Conservation (phyloP, 2,113 vertebrate genomes). For the Anolis sagrei region DNA sequence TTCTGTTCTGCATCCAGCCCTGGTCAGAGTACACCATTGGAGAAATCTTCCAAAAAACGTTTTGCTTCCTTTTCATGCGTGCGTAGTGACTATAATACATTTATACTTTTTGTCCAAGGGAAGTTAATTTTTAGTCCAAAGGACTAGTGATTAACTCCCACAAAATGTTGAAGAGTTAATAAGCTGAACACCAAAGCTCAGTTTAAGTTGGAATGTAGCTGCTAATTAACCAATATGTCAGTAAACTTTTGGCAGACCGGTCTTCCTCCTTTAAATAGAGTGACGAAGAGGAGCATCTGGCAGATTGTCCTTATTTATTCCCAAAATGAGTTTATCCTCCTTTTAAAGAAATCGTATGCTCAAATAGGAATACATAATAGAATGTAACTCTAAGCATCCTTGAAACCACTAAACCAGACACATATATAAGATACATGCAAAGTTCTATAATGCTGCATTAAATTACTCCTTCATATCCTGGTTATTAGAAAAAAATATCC, state of each 20-base stretch:
- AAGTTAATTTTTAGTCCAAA: constrained; percentile 70
- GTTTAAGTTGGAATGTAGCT: constrained; percentile 70
- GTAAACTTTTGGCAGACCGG: constrained; percentile 56
- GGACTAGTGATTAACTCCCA: constrained; percentile 78
- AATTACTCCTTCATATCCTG: too few relatives aligned
- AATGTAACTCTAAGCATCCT: constrained; percentile 13
- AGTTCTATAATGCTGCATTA: too few relatives aligned
- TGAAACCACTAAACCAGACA: not conserved
- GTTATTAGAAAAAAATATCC: too few relatives aligned
- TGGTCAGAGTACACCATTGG: too few relatives aligned
- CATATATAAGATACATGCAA: not conserved
- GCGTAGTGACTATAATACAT: constrained; percentile 63
- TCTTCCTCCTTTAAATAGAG: constrained; percentile 65
- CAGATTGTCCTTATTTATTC: constrained; percentile 17
- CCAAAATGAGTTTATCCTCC: constrained; percentile 35
- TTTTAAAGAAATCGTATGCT: constrained; percentile 25
- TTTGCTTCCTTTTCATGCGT: constrained; percentile 59
- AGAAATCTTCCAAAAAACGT: not conserved
- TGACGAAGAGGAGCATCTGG: constrained; percentile 26
- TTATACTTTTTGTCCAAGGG: constrained; percentile 46
- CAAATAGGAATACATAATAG: constrained; percentile 4
- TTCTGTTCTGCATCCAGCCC: too few relatives aligned
- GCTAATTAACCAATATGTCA: constrained; percentile 79
- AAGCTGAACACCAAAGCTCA: constrained; percentile 70
- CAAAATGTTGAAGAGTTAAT: constrained; percentile 71